Evolutionary conservation across 92 coral and sea anemone genomes (phyloP), one percentile per base, ranked within the genome.

Genomic region (Micromussa lordhowensis): DNA sequence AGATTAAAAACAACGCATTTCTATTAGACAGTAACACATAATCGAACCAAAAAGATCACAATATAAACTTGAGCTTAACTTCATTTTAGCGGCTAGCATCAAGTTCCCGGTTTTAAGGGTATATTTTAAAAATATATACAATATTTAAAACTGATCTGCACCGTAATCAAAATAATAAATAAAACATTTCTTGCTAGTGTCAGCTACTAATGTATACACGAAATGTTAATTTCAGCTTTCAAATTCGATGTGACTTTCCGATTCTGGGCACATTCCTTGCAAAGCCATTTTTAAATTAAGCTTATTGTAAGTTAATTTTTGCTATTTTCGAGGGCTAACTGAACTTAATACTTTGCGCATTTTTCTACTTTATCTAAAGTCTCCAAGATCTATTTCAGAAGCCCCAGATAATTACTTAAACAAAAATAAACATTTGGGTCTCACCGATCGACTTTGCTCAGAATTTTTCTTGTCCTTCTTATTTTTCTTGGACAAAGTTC

Each of bases 401-500:
- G 79, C 80, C n/a, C 8, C 17, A 22, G 44, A 69, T 69, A 66
- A 80, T 81, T 40, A 40, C 53, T 71, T 51, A 68, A 83, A 51
- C 68, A 83, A 70, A 54, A 84, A 83, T 35, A 70, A 83, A 53
- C 32, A n/a, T 11, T 18, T 58, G 2, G 19, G 13, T 21, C 94
- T 73, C 26, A 92, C 91, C 91, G 88, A 30, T 36, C 69, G 85
- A 9, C 48, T 90, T 3, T 77, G 49, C 28, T 74, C 93, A 17
- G 88, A 90, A 71, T 90, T 74, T 84, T 93, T 91, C 87, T 86
- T 93, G 78, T 81, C 82, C 69, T 93, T 82, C 77, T 95, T 95
- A 78, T 84, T 90, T 35, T 91, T 91, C 79, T 95, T 95, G 21
- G 98, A 95, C 40, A 95, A 82, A 36, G 98, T 95, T 16, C 95